These are phyloP conservation scores for Anticlea derivata DNA, from an alignment of 2,888 invertebrate genomes.

Conservation along the genomic window DNA sequence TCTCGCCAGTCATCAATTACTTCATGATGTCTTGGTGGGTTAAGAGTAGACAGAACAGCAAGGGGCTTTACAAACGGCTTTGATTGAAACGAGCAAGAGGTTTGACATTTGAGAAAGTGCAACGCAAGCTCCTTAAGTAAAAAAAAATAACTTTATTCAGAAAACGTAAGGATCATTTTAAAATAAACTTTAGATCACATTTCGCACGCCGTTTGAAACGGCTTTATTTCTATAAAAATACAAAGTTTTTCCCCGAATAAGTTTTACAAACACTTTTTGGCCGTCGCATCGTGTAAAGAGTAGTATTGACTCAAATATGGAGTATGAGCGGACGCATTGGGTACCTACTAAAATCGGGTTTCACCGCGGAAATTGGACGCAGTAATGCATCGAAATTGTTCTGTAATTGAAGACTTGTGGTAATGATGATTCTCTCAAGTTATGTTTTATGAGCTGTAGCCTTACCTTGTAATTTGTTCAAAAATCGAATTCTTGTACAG, in stretches of 20 bases:
- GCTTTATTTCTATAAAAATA: too few species aligned
- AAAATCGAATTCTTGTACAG: neutral
- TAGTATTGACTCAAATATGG: conserved; percentile 14
- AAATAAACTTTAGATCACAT: too few species aligned
- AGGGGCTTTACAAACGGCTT: neutral
- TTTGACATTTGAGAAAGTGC: too few species aligned
- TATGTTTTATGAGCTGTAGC: neutral
- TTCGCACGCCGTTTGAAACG: too few species aligned
- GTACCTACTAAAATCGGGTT: conserved; percentile 36
- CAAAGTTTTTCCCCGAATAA: neutral
- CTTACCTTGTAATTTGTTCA: neutral
- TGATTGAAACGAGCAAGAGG: too few species aligned
- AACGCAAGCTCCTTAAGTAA: too few species aligned
- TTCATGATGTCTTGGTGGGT: neutral
- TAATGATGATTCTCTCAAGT: conserved; percentile 19
- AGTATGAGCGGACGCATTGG: conserved; percentile 22
- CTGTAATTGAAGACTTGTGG: conserved; percentile 22
- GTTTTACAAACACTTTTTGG: neutral
- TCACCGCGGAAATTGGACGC: conserved; percentile 32
- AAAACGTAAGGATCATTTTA: too few species aligned
- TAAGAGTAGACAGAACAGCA: neutral
- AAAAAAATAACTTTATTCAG: too few species aligned
- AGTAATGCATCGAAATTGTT: conserved; percentile 29
- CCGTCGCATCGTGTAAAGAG: conserved; percentile 5
- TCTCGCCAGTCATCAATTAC: conserved; percentile 11